phyloP scores from a whole-genome alignment of 2,113 vertebrate species.

The Ploceus nigricollis region DNA sequence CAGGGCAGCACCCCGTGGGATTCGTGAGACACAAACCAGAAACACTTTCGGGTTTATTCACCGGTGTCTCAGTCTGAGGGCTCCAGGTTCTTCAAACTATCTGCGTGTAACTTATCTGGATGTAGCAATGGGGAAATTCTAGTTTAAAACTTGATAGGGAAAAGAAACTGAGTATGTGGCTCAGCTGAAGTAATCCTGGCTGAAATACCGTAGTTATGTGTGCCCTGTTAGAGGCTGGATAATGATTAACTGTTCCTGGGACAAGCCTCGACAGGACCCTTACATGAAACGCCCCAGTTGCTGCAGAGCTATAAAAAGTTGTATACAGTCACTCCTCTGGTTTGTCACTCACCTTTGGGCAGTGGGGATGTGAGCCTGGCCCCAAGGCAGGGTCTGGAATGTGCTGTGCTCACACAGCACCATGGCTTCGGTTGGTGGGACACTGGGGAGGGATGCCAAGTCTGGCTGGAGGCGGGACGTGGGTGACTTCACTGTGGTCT shows the following conservation, averaged over 20 bases:
- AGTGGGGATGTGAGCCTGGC: background rate
- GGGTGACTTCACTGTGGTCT: background rate
- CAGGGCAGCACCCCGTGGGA: rapidly evolving
- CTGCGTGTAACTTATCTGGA: background rate
- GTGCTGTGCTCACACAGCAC: background rate
- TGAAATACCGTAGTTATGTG: rapidly evolving
- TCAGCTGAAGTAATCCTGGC: rapidly evolving
- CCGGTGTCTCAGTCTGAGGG: background rate
- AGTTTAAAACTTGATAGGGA: background rate
- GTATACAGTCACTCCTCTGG: background rate
- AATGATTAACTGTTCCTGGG: background rate
- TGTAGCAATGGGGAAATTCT: background rate
- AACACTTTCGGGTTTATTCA: background rate
- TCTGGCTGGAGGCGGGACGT: background rate
- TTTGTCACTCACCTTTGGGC: background rate
- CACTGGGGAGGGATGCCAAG: rapidly evolving
- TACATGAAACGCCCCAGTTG: background rate
- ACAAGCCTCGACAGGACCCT: background rate
- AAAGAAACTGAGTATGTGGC: background rate
- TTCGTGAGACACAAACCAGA: background rate
- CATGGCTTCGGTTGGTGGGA: background rate
- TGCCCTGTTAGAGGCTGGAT: background rate
- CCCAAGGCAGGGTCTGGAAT: background rate
- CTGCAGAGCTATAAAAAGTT: background rate
- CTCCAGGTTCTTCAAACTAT: background rate